Base-by-base conservation (phyloP, 2,797 vertebrate genomes). In the Manis crassicaudata region DNA sequence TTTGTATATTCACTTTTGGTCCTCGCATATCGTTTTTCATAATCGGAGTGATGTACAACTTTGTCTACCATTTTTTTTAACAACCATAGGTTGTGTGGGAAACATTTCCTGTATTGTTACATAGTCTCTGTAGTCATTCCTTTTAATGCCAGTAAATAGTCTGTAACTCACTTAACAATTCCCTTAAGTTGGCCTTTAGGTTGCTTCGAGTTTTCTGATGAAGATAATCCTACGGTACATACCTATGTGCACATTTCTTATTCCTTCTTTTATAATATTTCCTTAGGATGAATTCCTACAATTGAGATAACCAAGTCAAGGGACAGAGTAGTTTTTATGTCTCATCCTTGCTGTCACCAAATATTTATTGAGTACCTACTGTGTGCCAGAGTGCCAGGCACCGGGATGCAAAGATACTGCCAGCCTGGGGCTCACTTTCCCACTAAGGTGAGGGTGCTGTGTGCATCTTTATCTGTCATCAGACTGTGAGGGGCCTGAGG, bases 171-270 rank as follows among this genome's bases (percentile, higher is more conserved):
- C 73, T 67, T 60, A 56, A 73, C 46, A 56, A 56, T 54, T 88
- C 58, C 32, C 43, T 23, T 25, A 46, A 46, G 23, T n/a, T 82
- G 43, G 25, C 84, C 52, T 81, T 90, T 20, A 97, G 86, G 43
- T 95, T 82, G 40, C 65, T 92, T 67, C 92, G 86, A 21, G 80
- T 7, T 95, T 96, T 68, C 76, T 76, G 94, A 84, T 40, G 60
- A 92, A 87, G 72, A 72, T 37, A 93, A 90, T 63, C 12, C 16
- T 25, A 9, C 37, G 37, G n/a, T 88, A 21, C 76, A 37, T 77
- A 46, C 21, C 21, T 68, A 5, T 1, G 5, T 25, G 16, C 16
- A 58, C 9, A 23, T 13, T 75, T 76, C 37, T 43, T 90, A 72
- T 92, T 72, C 63, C 25, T 73, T 90, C 62, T 82, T 92, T 25